A percentile compares a stretch with the other conserved stretches of the same genome.
Conservation (phyloP, 2,113 vertebrate genomes). For the Rhinolophus ferrumequinum region DNA sequence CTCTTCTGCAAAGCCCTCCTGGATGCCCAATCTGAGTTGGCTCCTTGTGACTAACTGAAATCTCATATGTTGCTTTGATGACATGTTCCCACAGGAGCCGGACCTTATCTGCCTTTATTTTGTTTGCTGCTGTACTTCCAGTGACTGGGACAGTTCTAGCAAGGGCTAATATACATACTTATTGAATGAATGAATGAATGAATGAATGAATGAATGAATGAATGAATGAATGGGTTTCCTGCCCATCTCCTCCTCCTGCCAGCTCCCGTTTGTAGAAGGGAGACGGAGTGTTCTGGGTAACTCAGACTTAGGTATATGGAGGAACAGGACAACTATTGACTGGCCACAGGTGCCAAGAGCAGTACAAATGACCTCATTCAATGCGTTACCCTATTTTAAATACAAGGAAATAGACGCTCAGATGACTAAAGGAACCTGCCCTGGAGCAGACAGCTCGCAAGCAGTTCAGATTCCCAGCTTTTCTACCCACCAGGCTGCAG, state of each 20-base stretch:
- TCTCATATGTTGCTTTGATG: background rate
- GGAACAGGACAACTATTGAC: background rate
- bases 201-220: background rate
- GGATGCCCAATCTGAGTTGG: background rate
- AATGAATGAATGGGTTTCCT: background rate
- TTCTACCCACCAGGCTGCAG: background rate
- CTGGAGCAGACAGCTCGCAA: background rate
- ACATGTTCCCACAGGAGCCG: background rate
- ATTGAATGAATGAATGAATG: background rate
- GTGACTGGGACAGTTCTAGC: background rate
- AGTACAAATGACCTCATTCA: background rate
- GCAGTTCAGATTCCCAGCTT: background rate
- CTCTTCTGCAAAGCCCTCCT: background rate
- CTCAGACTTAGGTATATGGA: background rate
- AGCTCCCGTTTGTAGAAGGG: background rate
- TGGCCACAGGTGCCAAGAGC: background rate
- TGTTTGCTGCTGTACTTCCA: background rate
- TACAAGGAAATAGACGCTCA: background rate
- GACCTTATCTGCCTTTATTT: background rate
- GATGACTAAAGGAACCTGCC: background rate
- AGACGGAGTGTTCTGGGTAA: background rate
- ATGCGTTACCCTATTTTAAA: background rate
- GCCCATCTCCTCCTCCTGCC: background rate
- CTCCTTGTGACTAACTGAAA: background rate
- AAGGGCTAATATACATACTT: background rate